A percentile compares a stretch with the other conserved stretches of the same genome.
phyloP scores from a whole-genome alignment of 1,140 invertebrate species.

The Sinella curviseta region DNA sequence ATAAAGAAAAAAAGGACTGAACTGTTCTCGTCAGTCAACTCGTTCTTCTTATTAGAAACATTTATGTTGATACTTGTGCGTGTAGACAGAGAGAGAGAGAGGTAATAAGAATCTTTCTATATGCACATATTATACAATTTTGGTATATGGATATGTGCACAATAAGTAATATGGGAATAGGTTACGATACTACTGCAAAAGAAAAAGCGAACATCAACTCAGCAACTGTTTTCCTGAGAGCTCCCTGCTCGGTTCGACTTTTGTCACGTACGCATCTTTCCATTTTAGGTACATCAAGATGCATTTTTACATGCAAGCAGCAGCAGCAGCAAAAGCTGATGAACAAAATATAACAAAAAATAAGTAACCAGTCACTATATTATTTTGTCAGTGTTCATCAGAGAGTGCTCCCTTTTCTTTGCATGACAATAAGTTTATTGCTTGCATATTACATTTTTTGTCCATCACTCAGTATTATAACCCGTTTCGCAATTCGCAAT shows the following conservation, averaged over 20 bases:
- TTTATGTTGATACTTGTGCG: not conserved
- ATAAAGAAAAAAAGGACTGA: not conserved
- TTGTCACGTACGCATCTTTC: slow-evolving; percentile 22
- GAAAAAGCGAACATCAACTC: slow-evolving; percentile 7
- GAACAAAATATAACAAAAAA: not conserved
- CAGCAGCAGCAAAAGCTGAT: not conserved
- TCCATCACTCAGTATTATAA: no score
- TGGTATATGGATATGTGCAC: no score
- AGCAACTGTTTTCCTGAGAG: not conserved
- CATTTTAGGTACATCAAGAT: not conserved
- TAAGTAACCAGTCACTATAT: not conserved
- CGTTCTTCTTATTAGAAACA: not conserved
- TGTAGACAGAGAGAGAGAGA: not conserved
- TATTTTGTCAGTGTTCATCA: not conserved
- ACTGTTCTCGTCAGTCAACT: not conserved
- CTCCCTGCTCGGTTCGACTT: slow-evolving; percentile 4
- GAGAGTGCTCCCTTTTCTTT: not conserved
- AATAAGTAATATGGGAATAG: not conserved
- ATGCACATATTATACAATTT: not conserved
- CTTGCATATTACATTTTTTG: no score
- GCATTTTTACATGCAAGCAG: not conserved
- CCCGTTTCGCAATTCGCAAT: no score
- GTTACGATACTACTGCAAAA: slow-evolving; percentile 2
- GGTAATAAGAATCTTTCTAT: not conserved
- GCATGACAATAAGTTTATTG: not conserved